These are phyloP conservation scores for Drosophila oshimai DNA, from an alignment of 1,140 invertebrate genomes.

Conservation along the genomic window DNA sequence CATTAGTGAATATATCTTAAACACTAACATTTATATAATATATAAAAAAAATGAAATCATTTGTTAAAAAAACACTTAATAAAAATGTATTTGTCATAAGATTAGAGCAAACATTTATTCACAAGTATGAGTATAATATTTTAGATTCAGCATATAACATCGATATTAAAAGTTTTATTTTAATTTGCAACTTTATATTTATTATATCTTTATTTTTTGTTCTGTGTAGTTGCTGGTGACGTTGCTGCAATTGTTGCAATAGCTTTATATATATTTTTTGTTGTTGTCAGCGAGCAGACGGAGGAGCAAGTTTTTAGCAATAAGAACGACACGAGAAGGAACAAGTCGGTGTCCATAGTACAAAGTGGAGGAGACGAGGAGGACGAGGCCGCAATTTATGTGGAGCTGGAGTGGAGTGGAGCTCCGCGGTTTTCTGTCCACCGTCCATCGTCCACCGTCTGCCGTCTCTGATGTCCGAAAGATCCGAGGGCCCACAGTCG, in stretches of 20 bases:
- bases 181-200: not conserved
- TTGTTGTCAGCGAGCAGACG: not conserved
- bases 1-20: not conserved
- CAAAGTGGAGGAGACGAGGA: no score
- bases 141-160: no score
- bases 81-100: no score
- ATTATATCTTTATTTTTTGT: no score
- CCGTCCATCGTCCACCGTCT: not conserved
- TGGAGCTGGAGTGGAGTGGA: constrained; percentile 11
- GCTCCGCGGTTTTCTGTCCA: not conserved
- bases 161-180: no score
- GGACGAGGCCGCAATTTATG: constrained; percentile 35
- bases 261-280: not conserved
- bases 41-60: no score
- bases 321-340: constrained; percentile 11
- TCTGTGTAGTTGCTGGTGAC: not conserved
- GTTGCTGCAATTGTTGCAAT: not conserved
- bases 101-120: no score
- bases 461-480: constrained; percentile 2
- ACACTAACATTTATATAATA: no score
- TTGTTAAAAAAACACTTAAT: no score
- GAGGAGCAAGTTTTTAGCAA: constrained; percentile 44
- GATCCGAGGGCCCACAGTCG: constrained; percentile 48
- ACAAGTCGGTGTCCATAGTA: constrained; percentile 27
- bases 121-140: no score